Base-by-base conservation (phyloP, 2,888 invertebrate genomes). In the Ctenicera cuprea region DNA sequence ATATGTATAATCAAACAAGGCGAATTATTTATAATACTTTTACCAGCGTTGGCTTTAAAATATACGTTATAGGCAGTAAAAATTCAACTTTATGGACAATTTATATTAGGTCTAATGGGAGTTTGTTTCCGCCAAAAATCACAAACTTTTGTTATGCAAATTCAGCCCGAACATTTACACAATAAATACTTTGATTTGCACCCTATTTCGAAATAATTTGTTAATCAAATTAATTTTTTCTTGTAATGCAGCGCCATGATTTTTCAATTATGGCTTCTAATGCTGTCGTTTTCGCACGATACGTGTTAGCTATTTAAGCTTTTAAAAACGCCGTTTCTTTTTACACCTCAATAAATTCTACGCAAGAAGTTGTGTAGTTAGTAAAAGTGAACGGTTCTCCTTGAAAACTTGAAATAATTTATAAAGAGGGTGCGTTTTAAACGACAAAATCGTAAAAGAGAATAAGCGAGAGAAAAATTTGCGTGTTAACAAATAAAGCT, bases 1-100 rank as follows among this genome's bases (percentile, higher is more conserved):
- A 69, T 69, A 69, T 62, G 61, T 37, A 37, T 62, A 61, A 69
- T 69, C 69, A 69, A 69, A 69, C 48, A 48, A 69, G 67, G 59
- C 20, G 57, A 59, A 68, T 59, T 68, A 68, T 68, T 68, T 59
- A 68, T 68, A 59, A 33, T 61, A n/a, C 45, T 57, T 59, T 54
- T 45, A n/a, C 41, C 43, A 59, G 52, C 50, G 61, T 62, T 69
- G 50, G 48, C 37, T 68, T 69, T 26, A 41, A 61, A 30, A 45
- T 26, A 62, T 16, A 45, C 62, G 12, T 62, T 62, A 62, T 62
- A 45, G 62, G 20, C 45, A 22, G 26, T 62, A 62, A 62, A 62
- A 30, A 45, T 38, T 26, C 62, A 26, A 45, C 45, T 62, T 62
- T 62, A 62, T 62, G 20, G 62, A 62, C 45, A 62, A 62, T 62